A percentile compares a stretch with the other conserved stretches of the same genome.
These are phyloP conservation scores for Oceanites oceanicus DNA, from an alignment of 2,113 vertebrate species.

Conservation along the genomic window DNA sequence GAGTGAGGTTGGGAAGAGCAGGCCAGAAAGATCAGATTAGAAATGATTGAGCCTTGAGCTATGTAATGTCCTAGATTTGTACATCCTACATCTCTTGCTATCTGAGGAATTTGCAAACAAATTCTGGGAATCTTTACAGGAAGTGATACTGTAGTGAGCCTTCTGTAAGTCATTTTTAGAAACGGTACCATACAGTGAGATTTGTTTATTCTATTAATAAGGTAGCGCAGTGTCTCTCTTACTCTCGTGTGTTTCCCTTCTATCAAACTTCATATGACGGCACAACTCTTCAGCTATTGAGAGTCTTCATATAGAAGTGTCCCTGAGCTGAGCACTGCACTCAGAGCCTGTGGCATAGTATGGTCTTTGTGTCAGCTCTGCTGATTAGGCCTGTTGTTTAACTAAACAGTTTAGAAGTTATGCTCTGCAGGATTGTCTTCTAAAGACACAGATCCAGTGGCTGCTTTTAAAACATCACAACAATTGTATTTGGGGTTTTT, in stretches of 20 bases:
- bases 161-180: not conserved
- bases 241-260: not conserved
- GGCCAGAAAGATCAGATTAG: not conserved
- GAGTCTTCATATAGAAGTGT: not conserved
- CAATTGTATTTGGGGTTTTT: not conserved
- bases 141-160: not conserved
- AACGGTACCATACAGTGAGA: rapidly evolving
- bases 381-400: not conserved
- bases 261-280: not conserved
- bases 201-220: not conserved
- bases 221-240: not conserved
- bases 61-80: not conserved
- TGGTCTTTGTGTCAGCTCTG: not conserved
- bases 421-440: not conserved
- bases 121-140: not conserved
- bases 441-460: not conserved
- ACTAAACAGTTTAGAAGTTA: not conserved
- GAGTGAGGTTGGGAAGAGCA: not conserved
- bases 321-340: not conserved
- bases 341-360: not conserved
- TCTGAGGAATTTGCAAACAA: not conserved
- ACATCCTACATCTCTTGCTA: not conserved
- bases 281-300: not conserved
- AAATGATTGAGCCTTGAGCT: not conserved
- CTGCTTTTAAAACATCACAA: not conserved